Conservation (phyloP, 2,888 invertebrate species). For the Helicoverpa assulta region DNA sequence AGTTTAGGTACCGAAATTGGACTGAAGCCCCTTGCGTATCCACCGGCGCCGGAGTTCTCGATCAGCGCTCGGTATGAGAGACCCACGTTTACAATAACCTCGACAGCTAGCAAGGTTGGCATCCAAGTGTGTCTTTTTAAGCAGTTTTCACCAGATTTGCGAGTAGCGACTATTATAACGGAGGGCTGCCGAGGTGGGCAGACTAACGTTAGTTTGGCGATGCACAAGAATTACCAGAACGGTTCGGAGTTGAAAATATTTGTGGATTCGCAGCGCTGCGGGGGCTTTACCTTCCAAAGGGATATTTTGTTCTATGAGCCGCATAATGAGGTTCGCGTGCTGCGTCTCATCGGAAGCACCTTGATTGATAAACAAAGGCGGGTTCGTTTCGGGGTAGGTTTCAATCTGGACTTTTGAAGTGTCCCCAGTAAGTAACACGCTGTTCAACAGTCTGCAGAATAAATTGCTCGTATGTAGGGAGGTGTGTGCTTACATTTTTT, state of each 20-base stretch:
- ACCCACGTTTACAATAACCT: conserved; percentile 75
- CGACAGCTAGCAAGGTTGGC: conserved; percentile 79
- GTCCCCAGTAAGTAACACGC: conserved; percentile 35
- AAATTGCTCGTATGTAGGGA: conserved; percentile 59
- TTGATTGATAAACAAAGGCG: conserved; percentile 82
- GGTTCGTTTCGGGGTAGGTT: conserved; percentile 83
- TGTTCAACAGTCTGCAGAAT: conserved; percentile 39
- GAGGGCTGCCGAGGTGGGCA: conserved; percentile 72
- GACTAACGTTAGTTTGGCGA: conserved; percentile 78
- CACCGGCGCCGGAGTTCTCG: conserved; percentile 76
- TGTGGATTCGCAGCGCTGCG: conserved; percentile 84
- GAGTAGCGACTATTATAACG: conserved; percentile 81
- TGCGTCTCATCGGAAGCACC: conserved; percentile 80
- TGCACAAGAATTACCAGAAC: conserved; percentile 80
- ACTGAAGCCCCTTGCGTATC: conserved; percentile 75
- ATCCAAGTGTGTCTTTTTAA: conserved; percentile 83
- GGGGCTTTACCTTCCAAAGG: conserved; percentile 84
- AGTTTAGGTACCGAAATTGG: conserved; percentile 80
- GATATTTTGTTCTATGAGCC: conserved; percentile 81
- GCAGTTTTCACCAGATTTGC: conserved; percentile 78
- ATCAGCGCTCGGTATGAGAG: conserved; percentile 81
- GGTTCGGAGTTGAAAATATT: conserved; percentile 84
- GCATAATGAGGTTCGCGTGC: conserved; percentile 77
- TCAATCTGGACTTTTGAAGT: conserved; percentile 83
- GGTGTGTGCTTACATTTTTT: conserved; percentile 68